Percentiles rank a stretch among this genome's conserved stretches.
These are phyloP conservation scores for Cyaniris semiargus DNA, from an alignment of 2,888 invertebrate genomes.

Conservation along the genomic window DNA sequence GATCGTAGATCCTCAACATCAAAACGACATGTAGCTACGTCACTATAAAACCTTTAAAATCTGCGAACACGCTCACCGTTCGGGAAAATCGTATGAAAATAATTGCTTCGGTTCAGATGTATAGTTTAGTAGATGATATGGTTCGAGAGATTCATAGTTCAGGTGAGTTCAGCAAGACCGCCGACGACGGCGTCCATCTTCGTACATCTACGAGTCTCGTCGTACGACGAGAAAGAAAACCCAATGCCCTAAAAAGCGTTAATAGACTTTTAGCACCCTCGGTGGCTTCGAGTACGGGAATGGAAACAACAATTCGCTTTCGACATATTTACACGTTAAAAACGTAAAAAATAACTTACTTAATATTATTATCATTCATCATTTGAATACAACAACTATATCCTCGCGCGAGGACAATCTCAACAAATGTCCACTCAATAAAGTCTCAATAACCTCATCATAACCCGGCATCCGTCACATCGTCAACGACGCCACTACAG, in stretches of 20 bases:
- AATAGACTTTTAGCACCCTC: conserved; percentile 80
- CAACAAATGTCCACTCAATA: conserved; percentile 78
- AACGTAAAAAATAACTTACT: conserved; percentile 82
- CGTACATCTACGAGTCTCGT: conserved; percentile 50
- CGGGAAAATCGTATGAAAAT: conserved; percentile 47
- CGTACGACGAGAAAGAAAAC: conserved; percentile 50
- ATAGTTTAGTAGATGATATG: conserved; percentile 41
- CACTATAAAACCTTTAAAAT: conserved; percentile 43
- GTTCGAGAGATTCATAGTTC: conserved; percentile 36
- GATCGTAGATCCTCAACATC: conserved; percentile 52
- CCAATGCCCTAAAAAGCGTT: conserved; percentile 70
- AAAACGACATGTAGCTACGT: conserved; percentile 53
- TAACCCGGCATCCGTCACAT: conserved; percentile 59
- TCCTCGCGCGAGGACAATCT: conserved; percentile 73
- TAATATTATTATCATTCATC: conserved; percentile 78
- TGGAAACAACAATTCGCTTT: conserved; percentile 73
- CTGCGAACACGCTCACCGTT: conserved; percentile 42
- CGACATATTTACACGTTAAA: conserved; percentile 78
- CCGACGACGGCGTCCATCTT: conserved; percentile 39
- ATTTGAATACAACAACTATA: conserved; percentile 80
- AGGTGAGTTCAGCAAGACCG: conserved; percentile 25
- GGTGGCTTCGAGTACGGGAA: conserved; percentile 70
- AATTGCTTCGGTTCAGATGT: conserved; percentile 40
- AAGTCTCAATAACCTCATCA: conserved; percentile 76
- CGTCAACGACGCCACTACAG: conserved; percentile 77